Evolutionary conservation across 2,888 invertebrate species (phyloP).

Genomic region (Protophormia terraenovae): DNA sequence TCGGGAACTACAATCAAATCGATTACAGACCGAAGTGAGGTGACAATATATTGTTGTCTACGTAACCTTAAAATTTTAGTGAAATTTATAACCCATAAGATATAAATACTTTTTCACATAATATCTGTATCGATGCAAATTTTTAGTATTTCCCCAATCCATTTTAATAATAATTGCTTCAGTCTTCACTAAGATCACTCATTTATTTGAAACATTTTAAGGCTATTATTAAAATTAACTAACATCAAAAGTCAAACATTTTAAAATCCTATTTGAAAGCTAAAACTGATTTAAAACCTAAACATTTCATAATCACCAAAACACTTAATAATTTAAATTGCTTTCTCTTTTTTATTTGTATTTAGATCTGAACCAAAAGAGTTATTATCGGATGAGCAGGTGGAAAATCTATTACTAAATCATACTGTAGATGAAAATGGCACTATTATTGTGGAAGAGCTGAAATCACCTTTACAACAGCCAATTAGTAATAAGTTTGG

Average conservation of each 20-base stretch:
- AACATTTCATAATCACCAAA: constrained; percentile 53
- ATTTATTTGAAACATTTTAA: too few species aligned
- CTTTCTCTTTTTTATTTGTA: constrained; percentile 70
- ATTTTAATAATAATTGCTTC: too few species aligned
- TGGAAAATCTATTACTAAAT: constrained; percentile 80
- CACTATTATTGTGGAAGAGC: constrained; percentile 77
- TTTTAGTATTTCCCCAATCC: too few species aligned
- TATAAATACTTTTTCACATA: too few species aligned
- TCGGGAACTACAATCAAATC: too few species aligned
- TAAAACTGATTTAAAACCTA: constrained; percentile 66
- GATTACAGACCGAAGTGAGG: too few species aligned
- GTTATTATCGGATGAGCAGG: constrained; percentile 80
- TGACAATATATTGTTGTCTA: too few species aligned
- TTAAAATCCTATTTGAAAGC: neutral
- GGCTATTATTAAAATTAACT: too few species aligned
- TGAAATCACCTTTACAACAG: constrained; percentile 75
- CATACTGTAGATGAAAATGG: constrained; percentile 78
- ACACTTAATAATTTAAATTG: constrained; percentile 67
- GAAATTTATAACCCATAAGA: too few species aligned
- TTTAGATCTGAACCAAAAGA: constrained; percentile 79
- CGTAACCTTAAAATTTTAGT: too few species aligned
- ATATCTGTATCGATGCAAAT: too few species aligned
- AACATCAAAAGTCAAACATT: neutral
- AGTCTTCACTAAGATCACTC: too few species aligned
- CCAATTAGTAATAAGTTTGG: constrained; percentile 63